phyloP scores from a whole-genome alignment of 2,797 vertebrate species.

The Melanotaenia pygmaea region DNA sequence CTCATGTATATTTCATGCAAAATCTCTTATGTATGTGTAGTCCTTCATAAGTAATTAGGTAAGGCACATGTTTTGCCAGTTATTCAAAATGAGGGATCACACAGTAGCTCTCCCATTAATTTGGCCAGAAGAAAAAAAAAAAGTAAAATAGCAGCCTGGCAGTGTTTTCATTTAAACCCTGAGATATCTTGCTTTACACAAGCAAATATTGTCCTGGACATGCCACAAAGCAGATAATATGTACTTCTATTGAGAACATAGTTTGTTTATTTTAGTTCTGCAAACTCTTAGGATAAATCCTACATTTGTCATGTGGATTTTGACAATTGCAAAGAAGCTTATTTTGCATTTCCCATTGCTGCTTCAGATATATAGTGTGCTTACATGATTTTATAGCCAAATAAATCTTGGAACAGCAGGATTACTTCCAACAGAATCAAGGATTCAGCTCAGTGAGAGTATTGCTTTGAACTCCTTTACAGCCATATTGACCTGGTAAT shows the following conservation, averaged over 20 bases:
- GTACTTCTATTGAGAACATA: neutral
- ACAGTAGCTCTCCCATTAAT: no score
- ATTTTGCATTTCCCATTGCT: conserved; percentile 48
- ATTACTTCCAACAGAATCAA: conserved; percentile 61
- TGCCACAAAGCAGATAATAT: neutral
- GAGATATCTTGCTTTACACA: neutral
- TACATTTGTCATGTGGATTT: conserved; percentile 33
- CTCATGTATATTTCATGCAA: neutral
- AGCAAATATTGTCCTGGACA: neutral
- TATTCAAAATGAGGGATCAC: no score
- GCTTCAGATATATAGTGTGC: conserved; percentile 60
- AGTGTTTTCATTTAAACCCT: neutral
- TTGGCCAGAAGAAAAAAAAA: neutral
- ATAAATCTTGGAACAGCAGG: conserved; percentile 64
- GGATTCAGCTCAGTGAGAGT: conserved; percentile 64
- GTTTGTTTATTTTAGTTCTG: conserved; percentile 20
- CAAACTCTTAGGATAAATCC: conserved; percentile 25
- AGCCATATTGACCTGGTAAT: conserved; percentile 71
- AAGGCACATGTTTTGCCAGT: no score
- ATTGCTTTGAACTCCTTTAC: conserved; percentile 67
- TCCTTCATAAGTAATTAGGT: no score
- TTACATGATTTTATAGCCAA: conserved; percentile 67
- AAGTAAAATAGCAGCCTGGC: neutral
- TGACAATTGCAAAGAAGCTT: conserved; percentile 56
- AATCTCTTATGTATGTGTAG: neutral